Evolutionary conservation across 1,140 invertebrate species (phyloP), one percentile per base, ranked within the genome.

Genomic region (Drosophila elegans): DNA sequence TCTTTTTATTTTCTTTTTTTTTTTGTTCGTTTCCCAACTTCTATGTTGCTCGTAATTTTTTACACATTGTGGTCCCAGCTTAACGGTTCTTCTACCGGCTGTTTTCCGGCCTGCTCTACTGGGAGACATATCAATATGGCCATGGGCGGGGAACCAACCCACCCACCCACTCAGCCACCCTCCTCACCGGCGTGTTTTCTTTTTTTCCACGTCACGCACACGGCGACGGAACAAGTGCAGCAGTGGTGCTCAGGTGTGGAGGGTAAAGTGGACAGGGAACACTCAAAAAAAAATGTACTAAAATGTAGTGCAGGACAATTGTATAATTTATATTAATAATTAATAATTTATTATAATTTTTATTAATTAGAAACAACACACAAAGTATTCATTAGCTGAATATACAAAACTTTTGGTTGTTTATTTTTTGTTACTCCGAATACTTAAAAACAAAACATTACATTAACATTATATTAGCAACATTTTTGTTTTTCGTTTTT

Each of bases 121-220:
- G 90, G 90, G 90, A 91, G 78, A 80, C 86, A 89, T 82, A 90
- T 90, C 86, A 85, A 91, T 79, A 90, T 82, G 81, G 52, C 66
- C 66, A 90, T 85, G 81, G 57, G 62, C 66, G 55, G 41, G 74
- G 67, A 42, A 55, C 5, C 29, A 61, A 49, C 11, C 25, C 32
- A 54, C 45, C 27, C 42, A 41, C 46, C 59, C 62, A 45, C 13
- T 44, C 25, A 13, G 25, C 48, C 56, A 36, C 53, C 7, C 51
- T 56, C 45, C 48, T 16, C 42, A 13, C 21, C 42, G 16, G 21
- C 38, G 7, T 27, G 21, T 39, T 12, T 44, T 52, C 7, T 21
- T 39, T 44, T 44, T 39, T 27, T 16, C 29, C 39, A 55, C 34
- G 68, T 69, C 67, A 71, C 67, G 55, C 69, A 56, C 64, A 45